Evolutionary conservation across 2,113 vertebrate species (phyloP).

Genomic region (Bettongia penicillata): DNA sequence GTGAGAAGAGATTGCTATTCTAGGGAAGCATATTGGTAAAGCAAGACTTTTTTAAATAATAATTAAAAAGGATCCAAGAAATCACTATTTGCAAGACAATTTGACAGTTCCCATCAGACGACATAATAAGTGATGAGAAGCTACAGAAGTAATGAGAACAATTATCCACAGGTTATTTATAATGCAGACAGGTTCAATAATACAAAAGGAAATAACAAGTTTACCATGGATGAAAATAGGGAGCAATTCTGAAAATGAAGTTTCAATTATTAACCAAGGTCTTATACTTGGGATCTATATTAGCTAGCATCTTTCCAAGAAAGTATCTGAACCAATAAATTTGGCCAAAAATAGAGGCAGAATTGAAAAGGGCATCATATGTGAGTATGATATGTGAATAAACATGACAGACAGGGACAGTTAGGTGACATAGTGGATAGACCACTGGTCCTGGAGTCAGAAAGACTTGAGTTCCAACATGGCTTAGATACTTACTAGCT

Average conservation of each 20-base stretch:
- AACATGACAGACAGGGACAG: neutral
- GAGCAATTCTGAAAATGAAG: constrained; percentile 36
- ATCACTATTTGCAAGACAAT: constrained; percentile 30
- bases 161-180: neutral
- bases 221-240: constrained; percentile 3
- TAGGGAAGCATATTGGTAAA: constrained; percentile 19
- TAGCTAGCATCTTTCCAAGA: constrained; percentile 23
- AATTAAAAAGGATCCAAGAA: constrained; percentile 20
- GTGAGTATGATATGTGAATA: neutral
- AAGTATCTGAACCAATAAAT: neutral
- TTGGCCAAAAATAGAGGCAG: constrained; percentile 24
- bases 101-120: neutral
- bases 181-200: constrained; percentile 12
- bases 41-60: constrained; percentile 12
- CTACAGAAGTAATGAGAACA: constrained; percentile 12
- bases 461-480: neutral
- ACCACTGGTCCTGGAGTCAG: neutral
- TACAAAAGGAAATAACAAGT: constrained; percentile 8
- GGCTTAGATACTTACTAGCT: neutral
- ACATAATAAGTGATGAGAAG: constrained; percentile 7
- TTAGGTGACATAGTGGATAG: neutral
- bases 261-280: constrained; percentile 20
- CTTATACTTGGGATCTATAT: neutral
- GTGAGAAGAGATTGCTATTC: constrained; percentile 13
- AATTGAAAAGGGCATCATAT: neutral